Conservation (phyloP, 1,140 invertebrate species). For the Calliphora vicina region DNA sequence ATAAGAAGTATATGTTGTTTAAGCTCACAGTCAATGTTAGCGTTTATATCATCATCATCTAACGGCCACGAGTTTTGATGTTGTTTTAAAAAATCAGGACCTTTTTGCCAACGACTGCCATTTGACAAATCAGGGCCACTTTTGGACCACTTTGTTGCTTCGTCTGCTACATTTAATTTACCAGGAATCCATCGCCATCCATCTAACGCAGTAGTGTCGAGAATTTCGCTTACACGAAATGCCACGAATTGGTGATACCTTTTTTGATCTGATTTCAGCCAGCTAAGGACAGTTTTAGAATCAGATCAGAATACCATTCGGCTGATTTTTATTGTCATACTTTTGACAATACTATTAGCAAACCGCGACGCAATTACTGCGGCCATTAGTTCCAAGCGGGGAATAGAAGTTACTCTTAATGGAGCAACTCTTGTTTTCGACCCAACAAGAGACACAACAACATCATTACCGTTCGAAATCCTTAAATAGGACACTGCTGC, state of each 20-base stretch:
- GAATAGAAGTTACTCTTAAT: conserved; percentile 53
- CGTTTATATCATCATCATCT: neutral
- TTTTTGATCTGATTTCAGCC: neutral
- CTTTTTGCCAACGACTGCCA: neutral
- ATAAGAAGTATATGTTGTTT: neutral
- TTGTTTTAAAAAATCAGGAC: neutral
- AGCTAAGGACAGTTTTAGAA: neutral
- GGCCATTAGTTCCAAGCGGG: conserved; percentile 60
- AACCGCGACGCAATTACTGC: conserved; percentile 49
- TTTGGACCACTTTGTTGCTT: conserved; percentile 41
- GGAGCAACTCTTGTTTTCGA: conserved; percentile 58
- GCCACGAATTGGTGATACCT: neutral
- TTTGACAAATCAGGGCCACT: neutral
- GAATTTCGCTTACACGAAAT: conserved; percentile 33
- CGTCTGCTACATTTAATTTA: conserved; percentile 50
- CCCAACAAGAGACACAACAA: neutral
- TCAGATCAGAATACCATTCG: neutral
- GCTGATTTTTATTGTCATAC: neutral
- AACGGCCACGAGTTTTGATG: neutral
- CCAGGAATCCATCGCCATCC: conserved; percentile 45
- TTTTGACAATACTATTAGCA: neutral
- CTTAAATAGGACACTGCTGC: conserved; percentile 31
- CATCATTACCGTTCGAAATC: neutral
- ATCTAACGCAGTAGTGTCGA: conserved; percentile 40
- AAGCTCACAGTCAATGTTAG: neutral